phyloP scores from a whole-genome alignment of 1,140 invertebrate species.

The Leptinotarsa lineolata region DNA sequence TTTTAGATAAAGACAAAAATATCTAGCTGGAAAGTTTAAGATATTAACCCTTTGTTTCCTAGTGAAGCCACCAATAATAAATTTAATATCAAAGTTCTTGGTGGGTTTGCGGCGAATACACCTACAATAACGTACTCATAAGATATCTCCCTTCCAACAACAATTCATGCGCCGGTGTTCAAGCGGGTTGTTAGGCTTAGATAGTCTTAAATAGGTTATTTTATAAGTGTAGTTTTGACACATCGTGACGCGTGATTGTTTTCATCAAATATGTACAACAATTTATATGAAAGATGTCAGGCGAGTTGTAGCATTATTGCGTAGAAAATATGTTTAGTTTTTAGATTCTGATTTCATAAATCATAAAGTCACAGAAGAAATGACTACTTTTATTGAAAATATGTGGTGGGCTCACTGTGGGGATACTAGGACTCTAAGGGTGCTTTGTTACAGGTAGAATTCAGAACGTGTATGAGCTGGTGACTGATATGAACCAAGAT shows the following conservation, averaged over 20 bases:
- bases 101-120: too few relatives aligned
- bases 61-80: constrained; percentile 1
- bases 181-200: background rate
- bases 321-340: constrained; percentile 8
- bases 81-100: background rate
- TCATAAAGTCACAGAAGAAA: too few relatives aligned
- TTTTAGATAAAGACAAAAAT: too few relatives aligned
- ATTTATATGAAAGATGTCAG: constrained; percentile 11
- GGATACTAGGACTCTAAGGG: background rate
- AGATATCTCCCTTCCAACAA: background rate
- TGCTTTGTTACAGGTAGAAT: constrained; percentile 8
- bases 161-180: background rate
- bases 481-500: background rate
- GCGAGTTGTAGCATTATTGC: background rate
- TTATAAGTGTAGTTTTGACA: background rate
- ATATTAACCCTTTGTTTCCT: constrained; percentile 10
- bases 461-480: background rate
- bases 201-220: too few relatives aligned
- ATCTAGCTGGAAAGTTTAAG: too few relatives aligned
- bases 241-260: background rate
- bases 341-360: too few relatives aligned
- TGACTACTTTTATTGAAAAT: too few relatives aligned
- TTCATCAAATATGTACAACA: constrained; percentile 1
- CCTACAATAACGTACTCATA: constrained; percentile 2
- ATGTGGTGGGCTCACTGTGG: too few relatives aligned